phyloP scores from a whole-genome alignment of 1,140 invertebrate genomes.

The Zaprionus davidi region DNA sequence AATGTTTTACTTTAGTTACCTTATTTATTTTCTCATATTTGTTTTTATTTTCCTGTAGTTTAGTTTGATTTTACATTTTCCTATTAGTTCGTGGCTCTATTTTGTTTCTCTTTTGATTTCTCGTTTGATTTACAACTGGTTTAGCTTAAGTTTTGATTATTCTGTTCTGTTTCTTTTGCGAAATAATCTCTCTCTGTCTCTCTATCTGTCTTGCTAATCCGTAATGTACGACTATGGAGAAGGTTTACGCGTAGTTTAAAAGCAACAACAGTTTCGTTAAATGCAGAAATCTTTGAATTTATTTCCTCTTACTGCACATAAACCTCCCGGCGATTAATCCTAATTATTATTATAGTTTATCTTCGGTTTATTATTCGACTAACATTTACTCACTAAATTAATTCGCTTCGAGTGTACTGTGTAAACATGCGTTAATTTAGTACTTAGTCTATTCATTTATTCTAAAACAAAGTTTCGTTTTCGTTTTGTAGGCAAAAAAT shows the following conservation, averaged over 20 bases:
- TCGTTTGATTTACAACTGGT: constrained; percentile 68
- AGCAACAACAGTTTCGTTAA: constrained; percentile 16
- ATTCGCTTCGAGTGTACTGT: constrained; percentile 44
- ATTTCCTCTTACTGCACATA: constrained; percentile 15
- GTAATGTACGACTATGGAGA: constrained; percentile 22
- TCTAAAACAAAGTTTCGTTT: constrained; percentile 54
- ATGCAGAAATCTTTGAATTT: constrained; percentile 8
- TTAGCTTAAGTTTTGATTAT: constrained; percentile 40
- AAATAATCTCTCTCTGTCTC: not conserved
- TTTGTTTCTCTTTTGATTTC: constrained; percentile 31
- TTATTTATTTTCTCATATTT: constrained; percentile 36
- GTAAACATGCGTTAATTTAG: constrained; percentile 37
- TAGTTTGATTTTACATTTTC: constrained; percentile 78
- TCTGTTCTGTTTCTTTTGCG: not conserved
- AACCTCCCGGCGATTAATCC: constrained; percentile 32
- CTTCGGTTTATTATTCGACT: constrained; percentile 49
- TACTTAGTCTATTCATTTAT: constrained; percentile 41
- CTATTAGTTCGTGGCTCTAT: constrained; percentile 53
- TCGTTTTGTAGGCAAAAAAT: constrained; percentile 7
- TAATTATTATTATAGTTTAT: constrained; percentile 23
- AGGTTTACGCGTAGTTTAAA: constrained; percentile 28
- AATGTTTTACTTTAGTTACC: constrained; percentile 19
- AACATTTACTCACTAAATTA: constrained; percentile 64
- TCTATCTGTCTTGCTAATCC: constrained; percentile 9
- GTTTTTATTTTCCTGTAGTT: constrained; percentile 70